phyloP scores from a whole-genome alignment of 2,113 vertebrate genomes.

The Platichthys flesus region DNA sequence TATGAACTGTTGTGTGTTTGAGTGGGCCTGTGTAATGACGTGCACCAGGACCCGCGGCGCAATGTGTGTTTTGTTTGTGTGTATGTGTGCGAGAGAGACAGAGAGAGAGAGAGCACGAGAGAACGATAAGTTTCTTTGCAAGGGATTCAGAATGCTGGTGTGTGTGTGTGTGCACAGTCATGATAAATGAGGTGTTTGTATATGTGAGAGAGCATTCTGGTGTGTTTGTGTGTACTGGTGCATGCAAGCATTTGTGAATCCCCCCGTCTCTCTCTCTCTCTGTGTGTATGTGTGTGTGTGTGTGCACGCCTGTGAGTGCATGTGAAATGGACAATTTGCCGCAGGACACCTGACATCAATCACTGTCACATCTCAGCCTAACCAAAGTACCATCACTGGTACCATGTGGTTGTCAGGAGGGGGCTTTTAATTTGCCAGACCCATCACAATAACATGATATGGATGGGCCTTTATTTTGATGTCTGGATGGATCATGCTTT shows the following conservation, averaged over 20 bases:
- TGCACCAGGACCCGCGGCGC: background rate
- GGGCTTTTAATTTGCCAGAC: slow-evolving; percentile 22
- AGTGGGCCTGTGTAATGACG: background rate
- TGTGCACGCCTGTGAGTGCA: slow-evolving; percentile 1
- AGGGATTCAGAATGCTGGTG: no score
- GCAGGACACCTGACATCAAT: slow-evolving; percentile 44
- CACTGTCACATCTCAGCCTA: slow-evolving; percentile 29
- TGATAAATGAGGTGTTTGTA: slow-evolving; percentile 25
- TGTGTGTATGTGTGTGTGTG: background rate
- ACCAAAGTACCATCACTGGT: background rate
- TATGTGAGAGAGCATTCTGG: slow-evolving; percentile 11
- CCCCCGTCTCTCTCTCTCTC: background rate
- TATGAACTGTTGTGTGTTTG: background rate
- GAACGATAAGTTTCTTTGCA: no score
- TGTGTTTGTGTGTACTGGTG: slow-evolving; percentile 22
- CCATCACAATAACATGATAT: background rate
- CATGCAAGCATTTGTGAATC: slow-evolving; percentile 26
- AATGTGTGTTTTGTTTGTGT: background rate
- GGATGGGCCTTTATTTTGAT: slow-evolving; percentile 8
- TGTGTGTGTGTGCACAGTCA: no score
- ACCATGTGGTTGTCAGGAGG: background rate
- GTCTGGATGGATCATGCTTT: background rate
- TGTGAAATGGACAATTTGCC: slow-evolving; percentile 35
- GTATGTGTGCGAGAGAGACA: background rate
- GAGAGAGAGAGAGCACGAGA: no score